Evolutionary conservation across 2,113 vertebrate species (phyloP).

Genomic region (Myiopsitta monachus): DNA sequence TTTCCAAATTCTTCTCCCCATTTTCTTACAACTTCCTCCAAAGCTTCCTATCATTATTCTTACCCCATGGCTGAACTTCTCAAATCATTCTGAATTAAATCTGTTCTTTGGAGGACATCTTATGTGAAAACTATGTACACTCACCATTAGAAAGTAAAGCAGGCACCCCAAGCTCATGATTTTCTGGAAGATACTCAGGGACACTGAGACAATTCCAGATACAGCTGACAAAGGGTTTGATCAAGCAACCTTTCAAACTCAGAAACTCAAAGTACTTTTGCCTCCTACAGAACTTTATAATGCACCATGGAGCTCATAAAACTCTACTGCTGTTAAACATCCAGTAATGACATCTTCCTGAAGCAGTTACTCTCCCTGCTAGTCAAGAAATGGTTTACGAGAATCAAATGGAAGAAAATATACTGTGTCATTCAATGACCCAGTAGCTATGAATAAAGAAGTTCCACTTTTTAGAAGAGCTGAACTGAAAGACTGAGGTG

Average conservation of each 20-base stretch:
- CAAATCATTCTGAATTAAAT: neutral
- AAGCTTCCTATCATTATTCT: neutral
- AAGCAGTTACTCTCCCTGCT: neutral
- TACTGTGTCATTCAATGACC: neutral
- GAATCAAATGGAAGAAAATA: neutral
- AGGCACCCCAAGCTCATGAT: neutral
- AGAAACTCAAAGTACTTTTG: neutral
- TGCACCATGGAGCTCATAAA: neutral
- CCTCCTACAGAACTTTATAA: neutral
- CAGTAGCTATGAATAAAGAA: neutral
- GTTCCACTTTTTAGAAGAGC: neutral
- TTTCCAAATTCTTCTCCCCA: neutral
- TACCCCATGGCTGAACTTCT: neutral
- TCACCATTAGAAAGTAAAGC: neutral
- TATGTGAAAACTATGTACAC: neutral
- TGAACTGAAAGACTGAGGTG: neutral
- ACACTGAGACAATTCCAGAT: neutral
- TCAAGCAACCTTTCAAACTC: neutral
- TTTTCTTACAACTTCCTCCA: neutral
- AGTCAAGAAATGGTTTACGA: neutral
- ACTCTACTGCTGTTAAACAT: neutral
- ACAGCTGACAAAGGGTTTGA: neutral
- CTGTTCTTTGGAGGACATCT: neutral
- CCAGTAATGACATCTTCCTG: neutral
- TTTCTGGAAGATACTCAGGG: neutral